Conservation (phyloP, 1,140 invertebrate genomes). For the Plodia interpunctella region DNA sequence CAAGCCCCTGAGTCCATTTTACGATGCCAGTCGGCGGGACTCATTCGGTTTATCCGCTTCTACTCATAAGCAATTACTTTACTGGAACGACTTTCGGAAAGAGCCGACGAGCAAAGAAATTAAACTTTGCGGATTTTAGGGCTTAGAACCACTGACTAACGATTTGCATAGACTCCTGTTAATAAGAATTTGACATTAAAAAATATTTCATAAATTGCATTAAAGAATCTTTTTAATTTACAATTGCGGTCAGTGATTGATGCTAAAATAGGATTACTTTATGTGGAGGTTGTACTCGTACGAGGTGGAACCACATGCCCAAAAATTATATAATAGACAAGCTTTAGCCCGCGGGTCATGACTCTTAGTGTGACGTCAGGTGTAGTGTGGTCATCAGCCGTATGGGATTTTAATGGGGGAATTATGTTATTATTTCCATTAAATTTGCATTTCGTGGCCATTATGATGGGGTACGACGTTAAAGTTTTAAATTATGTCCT, state of each 20-base stretch:
- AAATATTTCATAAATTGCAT: too few relatives aligned
- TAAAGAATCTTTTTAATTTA: too few relatives aligned
- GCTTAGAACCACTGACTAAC: conserved; percentile 28
- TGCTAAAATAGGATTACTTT: too few relatives aligned
- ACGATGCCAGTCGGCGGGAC: conserved; percentile 57
- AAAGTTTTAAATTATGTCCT: conserved; percentile 5
- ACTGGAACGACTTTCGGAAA: conserved; percentile 52
- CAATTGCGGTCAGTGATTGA: too few relatives aligned
- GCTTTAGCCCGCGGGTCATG: too few relatives aligned
- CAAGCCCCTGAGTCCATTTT: conserved; percentile 70
- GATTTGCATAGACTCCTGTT: too few relatives aligned
- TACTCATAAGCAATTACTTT: conserved; percentile 73
- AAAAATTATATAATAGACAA: too few relatives aligned
- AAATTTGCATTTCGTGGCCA: not conserved
- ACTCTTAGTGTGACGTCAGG: not conserved
- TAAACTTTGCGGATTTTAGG: conserved; percentile 49
- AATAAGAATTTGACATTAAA: too few relatives aligned
- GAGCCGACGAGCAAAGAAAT: conserved; percentile 64
- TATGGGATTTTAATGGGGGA: conserved; percentile 3
- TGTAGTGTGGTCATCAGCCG: not conserved
- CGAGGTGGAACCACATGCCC: too few relatives aligned
- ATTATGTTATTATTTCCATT: not conserved
- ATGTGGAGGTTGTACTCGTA: too few relatives aligned
- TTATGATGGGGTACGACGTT: not conserved
- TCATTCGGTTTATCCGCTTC: conserved; percentile 69